phyloP scores from a whole-genome alignment of 2,797 vertebrate genomes.

The Pitangus sulphuratus region DNA sequence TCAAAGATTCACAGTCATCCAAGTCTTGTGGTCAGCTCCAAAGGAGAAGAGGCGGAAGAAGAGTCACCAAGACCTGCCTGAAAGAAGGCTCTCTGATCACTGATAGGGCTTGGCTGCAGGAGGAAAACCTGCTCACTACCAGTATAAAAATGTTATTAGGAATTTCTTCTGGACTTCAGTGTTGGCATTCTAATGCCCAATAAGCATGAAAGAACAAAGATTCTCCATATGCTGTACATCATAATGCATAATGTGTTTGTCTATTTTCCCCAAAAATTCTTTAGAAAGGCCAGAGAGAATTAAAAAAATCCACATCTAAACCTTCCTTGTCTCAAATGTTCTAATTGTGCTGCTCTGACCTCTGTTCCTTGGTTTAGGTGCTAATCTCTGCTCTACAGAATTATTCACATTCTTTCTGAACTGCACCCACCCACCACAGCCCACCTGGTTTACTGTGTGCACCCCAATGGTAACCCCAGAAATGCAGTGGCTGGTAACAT shows the following conservation, averaged over 20 bases:
- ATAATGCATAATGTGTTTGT: fast-evolving
- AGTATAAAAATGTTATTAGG: background rate
- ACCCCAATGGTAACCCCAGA: background rate
- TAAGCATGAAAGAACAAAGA: background rate
- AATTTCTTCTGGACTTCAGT: background rate
- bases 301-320: background rate
- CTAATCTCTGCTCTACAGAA: background rate
- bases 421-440: background rate
- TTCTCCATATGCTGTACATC: background rate
- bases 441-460: fast-evolving
- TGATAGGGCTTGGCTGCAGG: background rate
- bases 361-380: background rate
- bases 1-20: background rate
- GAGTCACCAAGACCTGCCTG: background rate
- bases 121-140: fast-evolving
- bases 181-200: background rate
- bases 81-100: background rate
- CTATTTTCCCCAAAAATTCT: background rate
- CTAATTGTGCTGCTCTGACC: background rate
- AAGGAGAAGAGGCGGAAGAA: background rate
- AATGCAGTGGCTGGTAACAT: background rate
- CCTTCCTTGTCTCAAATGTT: background rate
- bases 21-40: background rate
- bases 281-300: background rate
- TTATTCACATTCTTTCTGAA: background rate